These are phyloP conservation scores for Dyspetes luteomarginatus DNA, from an alignment of 2,888 invertebrate species.

Conservation along the genomic window DNA sequence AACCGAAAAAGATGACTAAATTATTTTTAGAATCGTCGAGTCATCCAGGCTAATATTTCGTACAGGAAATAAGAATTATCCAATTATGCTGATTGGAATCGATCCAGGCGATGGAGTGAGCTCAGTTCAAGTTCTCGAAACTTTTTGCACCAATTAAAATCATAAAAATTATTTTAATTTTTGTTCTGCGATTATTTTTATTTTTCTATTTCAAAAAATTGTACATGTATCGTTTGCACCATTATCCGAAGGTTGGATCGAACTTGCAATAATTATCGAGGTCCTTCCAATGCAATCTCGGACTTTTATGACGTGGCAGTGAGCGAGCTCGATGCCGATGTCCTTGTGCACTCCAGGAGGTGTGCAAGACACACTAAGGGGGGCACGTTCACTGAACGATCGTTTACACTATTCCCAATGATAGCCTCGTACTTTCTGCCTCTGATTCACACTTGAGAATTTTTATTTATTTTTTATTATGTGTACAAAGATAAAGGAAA, in stretches of 20 bases:
- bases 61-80: no score
- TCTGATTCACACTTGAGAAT: conserved; percentile 43
- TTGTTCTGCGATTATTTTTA: not conserved
- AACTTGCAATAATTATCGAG: conserved; percentile 46
- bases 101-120: no score
- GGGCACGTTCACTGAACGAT: conserved; percentile 63
- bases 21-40: no score
- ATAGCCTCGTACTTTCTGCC: conserved; percentile 40
- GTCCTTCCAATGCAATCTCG: conserved; percentile 44
- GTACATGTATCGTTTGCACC: conserved; percentile 24
- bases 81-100: no score
- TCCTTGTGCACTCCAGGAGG: conserved; percentile 59
- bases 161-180: not conserved
- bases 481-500: not conserved
- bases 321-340: conserved; percentile 63
- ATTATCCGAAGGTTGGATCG: conserved; percentile 46
- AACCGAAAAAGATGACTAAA: no score
- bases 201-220: not conserved
- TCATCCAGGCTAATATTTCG: no score
- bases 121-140: not conserved
- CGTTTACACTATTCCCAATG: conserved; percentile 61
- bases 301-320: conserved; percentile 58
- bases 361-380: conserved; percentile 34
- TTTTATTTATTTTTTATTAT: conserved; percentile 16
- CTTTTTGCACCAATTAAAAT: not conserved